Evolutionary conservation across 1,140 invertebrate genomes (phyloP).

Genomic region (Conus ventricosus): DNA sequence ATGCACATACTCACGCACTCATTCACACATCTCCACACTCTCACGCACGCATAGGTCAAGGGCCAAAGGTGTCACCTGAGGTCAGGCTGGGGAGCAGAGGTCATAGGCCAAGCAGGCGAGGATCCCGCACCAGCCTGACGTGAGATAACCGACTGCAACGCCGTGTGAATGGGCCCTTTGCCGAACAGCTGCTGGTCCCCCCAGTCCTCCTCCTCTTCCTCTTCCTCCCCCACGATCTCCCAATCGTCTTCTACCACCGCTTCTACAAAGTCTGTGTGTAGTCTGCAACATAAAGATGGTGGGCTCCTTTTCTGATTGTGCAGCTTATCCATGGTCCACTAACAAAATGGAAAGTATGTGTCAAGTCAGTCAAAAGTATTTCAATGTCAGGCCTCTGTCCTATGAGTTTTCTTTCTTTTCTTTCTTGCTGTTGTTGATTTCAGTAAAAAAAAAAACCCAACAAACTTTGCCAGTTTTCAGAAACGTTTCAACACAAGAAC

Average conservation of each 20-base stretch:
- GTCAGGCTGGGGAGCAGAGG: constrained; percentile 84
- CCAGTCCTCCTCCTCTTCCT: constrained; percentile 42
- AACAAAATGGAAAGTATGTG: too few relatives aligned
- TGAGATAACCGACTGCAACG: constrained; percentile 76
- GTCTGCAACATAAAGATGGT: constrained; percentile 75
- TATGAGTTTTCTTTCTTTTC: too few relatives aligned
- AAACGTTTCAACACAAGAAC: too few relatives aligned
- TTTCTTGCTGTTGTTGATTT: too few relatives aligned
- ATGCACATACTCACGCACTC: background rate
- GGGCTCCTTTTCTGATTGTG: too few relatives aligned
- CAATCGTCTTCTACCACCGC: constrained; percentile 79
- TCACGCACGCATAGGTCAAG: background rate
- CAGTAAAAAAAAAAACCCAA: too few relatives aligned
- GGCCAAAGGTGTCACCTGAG: constrained; percentile 80
- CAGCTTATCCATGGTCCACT: too few relatives aligned
- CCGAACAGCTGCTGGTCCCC: constrained; percentile 76
- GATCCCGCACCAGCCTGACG: background rate
- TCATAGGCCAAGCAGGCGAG: background rate
- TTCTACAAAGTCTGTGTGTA: constrained; percentile 92
- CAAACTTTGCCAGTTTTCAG: too few relatives aligned
- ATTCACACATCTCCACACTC: background rate
- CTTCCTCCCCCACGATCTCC: background rate
- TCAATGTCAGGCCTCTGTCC: too few relatives aligned
- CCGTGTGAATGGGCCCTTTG: constrained; percentile 81
- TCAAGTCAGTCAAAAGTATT: too few relatives aligned